These are phyloP conservation scores for Diorhabda sublineata DNA, from an alignment of 1,140 invertebrate genomes.

Conservation along the genomic window DNA sequence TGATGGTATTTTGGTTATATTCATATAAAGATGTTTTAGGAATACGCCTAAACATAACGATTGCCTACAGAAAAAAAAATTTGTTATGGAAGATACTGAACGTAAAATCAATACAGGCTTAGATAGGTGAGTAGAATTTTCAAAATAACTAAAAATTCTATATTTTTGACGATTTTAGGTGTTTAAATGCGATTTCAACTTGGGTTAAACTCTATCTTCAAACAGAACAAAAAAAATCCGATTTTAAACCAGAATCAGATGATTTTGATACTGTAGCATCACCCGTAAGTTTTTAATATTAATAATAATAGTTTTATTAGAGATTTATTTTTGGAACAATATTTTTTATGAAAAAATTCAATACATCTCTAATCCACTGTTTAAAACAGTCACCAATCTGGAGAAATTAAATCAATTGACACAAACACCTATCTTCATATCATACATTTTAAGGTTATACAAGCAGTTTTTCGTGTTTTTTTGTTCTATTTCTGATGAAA, in stretches of 20 bases:
- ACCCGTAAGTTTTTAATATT: slow-evolving; percentile 48
- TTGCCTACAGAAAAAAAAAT: slow-evolving; percentile 83
- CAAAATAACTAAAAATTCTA: slow-evolving; percentile 5
- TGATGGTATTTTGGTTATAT: too few species aligned
- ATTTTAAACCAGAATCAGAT: slow-evolving; percentile 91
- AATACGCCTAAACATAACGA: slow-evolving; percentile 85
- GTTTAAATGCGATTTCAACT: slow-evolving; percentile 80
- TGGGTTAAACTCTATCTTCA: slow-evolving; percentile 90
- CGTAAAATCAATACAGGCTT: slow-evolving; percentile 86
- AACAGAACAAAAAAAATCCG: slow-evolving; percentile 91
- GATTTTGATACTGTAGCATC: slow-evolving; percentile 71
- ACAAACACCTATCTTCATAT: too few species aligned
- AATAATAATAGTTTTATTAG: too few species aligned
- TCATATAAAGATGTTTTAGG: slow-evolving; percentile 49
- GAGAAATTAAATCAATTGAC: too few species aligned
- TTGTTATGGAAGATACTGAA: slow-evolving; percentile 84
- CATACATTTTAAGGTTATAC: too few species aligned
- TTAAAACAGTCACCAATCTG: too few species aligned
- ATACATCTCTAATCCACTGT: too few species aligned
- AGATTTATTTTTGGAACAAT: too few species aligned
- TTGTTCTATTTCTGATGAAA: too few species aligned
- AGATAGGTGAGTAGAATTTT: slow-evolving; percentile 55
- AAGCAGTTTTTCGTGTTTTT: too few species aligned
- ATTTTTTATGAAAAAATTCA: too few species aligned
- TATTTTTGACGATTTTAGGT: slow-evolving; percentile 50